A percentile compares a stretch with the other conserved stretches of the same genome.
These are phyloP conservation scores for Timandra comae DNA, from an alignment of 2,888 invertebrate species.

Conservation along the genomic window DNA sequence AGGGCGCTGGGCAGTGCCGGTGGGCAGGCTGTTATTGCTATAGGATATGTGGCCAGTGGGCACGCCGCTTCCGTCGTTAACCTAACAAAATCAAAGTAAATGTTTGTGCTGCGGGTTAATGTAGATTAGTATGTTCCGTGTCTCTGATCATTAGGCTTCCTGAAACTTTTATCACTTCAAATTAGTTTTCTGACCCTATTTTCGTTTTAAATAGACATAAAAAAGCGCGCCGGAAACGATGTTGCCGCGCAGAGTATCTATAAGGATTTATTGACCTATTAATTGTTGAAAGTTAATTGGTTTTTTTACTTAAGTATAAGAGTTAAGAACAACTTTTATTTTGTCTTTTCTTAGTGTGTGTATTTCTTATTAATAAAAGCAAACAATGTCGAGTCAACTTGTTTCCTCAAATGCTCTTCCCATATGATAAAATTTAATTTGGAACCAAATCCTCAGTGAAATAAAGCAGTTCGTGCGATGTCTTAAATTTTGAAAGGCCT, in stretches of 20 bases:
- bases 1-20: no score
- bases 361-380: no score
- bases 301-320: no score
- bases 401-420: no score
- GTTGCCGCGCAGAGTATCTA: slow-evolving; percentile 26
- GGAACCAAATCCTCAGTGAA: no score
- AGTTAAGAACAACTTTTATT: no score
- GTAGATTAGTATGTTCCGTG: slow-evolving; percentile 44
- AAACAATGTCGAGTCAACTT: no score
- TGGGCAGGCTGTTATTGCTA: no score
- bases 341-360: no score
- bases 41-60: slow-evolving; percentile 4
- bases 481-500: no score
- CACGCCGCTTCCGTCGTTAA: slow-evolving; percentile 21
- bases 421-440: no score
- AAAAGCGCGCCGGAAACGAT: slow-evolving; percentile 33
- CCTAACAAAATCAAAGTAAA: slow-evolving; percentile 28
- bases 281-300: slow-evolving; percentile 39
- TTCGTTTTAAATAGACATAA: slow-evolving; percentile 34
- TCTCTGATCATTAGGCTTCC: slow-evolving; percentile 37
- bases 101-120: slow-evolving; percentile 25
- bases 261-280: slow-evolving; percentile 43
- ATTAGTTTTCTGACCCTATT: slow-evolving; percentile 34
- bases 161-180: slow-evolving; percentile 49
- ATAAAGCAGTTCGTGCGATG: no score